Base-by-base conservation (phyloP, 1,140 invertebrate species). In the Euborellia annulipes region DNA sequence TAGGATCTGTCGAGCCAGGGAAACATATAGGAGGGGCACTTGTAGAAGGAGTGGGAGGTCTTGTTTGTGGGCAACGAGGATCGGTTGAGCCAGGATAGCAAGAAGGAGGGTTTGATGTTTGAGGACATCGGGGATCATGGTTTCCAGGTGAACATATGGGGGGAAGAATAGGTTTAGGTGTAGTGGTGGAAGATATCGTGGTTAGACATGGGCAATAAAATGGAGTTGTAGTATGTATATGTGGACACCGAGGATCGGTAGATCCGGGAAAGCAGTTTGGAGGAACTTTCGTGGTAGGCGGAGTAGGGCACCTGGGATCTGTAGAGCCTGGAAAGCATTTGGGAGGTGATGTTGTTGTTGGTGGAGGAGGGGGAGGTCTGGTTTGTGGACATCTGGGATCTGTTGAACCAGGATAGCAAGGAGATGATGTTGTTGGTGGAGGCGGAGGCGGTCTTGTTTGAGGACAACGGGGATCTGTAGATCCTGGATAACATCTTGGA, bases 21-120 rank as follows among this genome's bases (percentile, higher is more conserved):
- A 52, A 56, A 48, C 59, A 61, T 11, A 43, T 8, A 22, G 52
- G 50, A 22, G 23, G 49, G 27, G 49, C 21, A 13, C 23, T 34
- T 21, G 49, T 52, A 27, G 49, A 48, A 36, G 52, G 44, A 9
- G 20, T 34, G 22, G 46, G 47, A 18, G 48, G 46, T 13, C 17
- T 23, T 14, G 43, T 6, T 43, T 43, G 43, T 11, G 56, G 56
- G 50, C 63, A 65, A 44, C 57, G 45, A 17, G 58, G 55, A 41
- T 63, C 58, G 0, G 2, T 42, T 7, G 58, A 56, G 27, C 62
- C 61, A 21, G 60, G 60, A 45, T 59, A 59, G 44, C 62, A 62
- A 16, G 36, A 23, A 6, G 53, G 56, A 9, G 16, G 23, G 1
- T 55, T 49, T 22, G 45, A 46, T 16, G 50, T 46, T 47, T 53